A percentile compares a stretch with the other conserved stretches of the same genome.
phyloP scores from a whole-genome alignment of 30 jellyfish, hydroid and myxozoan species.

The Haliclystus octoradiatus region DNA sequence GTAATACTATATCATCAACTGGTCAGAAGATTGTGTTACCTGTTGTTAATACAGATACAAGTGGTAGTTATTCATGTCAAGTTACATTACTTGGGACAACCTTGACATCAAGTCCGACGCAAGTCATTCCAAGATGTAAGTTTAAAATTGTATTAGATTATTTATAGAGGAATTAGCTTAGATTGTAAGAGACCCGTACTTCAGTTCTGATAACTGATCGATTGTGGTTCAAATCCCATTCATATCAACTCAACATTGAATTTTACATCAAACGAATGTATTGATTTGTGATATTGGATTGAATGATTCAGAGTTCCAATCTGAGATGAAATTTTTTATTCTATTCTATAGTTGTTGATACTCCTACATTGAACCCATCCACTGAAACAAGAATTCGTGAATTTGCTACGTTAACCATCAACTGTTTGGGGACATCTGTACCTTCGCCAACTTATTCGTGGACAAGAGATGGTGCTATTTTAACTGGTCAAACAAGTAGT shows the following conservation, averaged over 20 bases:
- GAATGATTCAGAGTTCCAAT: background rate
- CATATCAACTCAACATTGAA: too few species aligned
- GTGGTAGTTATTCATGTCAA: background rate
- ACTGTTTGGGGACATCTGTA: background rate
- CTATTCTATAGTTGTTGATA: slow-evolving; percentile 18
- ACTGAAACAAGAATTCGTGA: background rate
- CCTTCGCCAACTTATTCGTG: background rate
- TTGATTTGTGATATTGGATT: too few species aligned
- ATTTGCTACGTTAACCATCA: background rate
- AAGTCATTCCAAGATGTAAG: background rate
- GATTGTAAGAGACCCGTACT: too few species aligned
- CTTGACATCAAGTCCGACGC: background rate
- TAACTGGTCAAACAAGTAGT: background rate
- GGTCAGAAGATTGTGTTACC: background rate
- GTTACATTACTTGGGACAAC: background rate
- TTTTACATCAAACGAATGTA: too few species aligned
- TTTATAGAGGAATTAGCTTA: background rate
- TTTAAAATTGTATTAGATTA: too few species aligned
- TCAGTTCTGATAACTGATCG: too few species aligned
- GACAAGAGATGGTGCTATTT: background rate
- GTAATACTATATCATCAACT: background rate
- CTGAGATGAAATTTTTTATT: background rate
- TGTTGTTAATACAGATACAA: background rate
- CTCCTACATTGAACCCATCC: slow-evolving; percentile 17
- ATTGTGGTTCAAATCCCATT: too few species aligned